Evolutionary conservation across 2,113 vertebrate genomes (phyloP), one percentile per base, ranked within the genome.

Genomic region (Nasalis larvatus): DNA sequence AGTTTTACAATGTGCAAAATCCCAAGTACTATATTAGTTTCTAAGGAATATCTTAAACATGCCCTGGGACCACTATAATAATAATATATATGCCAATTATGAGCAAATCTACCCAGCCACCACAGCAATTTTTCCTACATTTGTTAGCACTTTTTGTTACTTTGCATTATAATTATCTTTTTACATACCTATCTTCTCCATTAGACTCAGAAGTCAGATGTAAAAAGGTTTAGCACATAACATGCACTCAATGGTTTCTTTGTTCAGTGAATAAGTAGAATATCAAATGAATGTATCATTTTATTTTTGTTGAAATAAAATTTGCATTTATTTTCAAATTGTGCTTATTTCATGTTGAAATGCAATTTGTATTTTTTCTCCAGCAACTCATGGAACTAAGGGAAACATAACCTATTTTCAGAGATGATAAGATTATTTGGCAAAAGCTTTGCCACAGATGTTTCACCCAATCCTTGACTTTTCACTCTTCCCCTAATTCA

Each of bases 1-100:
- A 73, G n/a, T 42, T 95, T 95, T 49, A n/a, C 47, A 94, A 71
- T 91, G 17, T 74, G 20, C 13, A 95, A 95, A 96, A 92, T 80
- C 88, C 84, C 73, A 86, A 69, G 82, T 73, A 84, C 69, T 69
- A 77, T 86, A 94, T 89, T 76, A 81, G 49, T 93, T 95, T 89
- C 66, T 60, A 9, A 58, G 77, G 37, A 95, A 63, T 60, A 81
- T 82, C 63, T 83, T 52, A 85, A 83, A 74, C 21, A 42, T 40
- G 42, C 90, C 63, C 27, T 91, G 42, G 54, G 81, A 77, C 80
- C 63, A 88, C 60, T 45, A 74, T 81, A 86, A 82, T 68, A 94
- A 85, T 93, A 95, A 89, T 11, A 25, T 54, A 83, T 73, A 60
- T 30, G 71, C n/a, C 54, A 97, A 68, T 97, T 95, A 87, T 20